Evolutionary conservation across 2,888 invertebrate species (phyloP).

Genomic region (Cataglyphis rosenhaueri): DNA sequence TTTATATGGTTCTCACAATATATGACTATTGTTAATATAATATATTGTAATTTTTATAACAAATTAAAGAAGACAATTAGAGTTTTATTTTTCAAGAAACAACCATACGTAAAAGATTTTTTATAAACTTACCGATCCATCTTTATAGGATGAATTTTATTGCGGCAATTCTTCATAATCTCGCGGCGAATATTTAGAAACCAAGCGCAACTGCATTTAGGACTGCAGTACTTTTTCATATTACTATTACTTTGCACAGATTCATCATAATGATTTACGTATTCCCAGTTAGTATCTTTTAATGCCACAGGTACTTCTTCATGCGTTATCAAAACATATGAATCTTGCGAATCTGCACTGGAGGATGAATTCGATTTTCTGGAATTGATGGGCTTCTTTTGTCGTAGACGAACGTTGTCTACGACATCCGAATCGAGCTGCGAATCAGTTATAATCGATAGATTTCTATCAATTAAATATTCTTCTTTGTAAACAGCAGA

Average conservation of each 20-base stretch:
- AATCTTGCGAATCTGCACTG: slow-evolving; percentile 32
- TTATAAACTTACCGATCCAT: slow-evolving; percentile 71
- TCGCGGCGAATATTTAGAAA: slow-evolving; percentile 73
- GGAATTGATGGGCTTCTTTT: neutral
- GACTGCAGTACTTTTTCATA: slow-evolving; percentile 59
- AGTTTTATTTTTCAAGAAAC: neutral
- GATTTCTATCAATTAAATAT: slow-evolving; percentile 57
- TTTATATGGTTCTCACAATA: neutral
- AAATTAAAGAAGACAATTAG: neutral
- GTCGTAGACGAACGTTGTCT: neutral
- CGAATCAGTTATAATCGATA: slow-evolving; percentile 72
- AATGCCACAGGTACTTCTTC: slow-evolving; percentile 47
- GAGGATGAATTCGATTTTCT: slow-evolving; percentile 33
- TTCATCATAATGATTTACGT: slow-evolving; percentile 53
- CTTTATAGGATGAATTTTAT: slow-evolving; percentile 71
- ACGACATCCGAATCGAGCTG: slow-evolving; percentile 24
- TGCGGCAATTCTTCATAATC: slow-evolving; percentile 72
- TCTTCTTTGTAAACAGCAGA: neutral
- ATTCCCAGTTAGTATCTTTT: slow-evolving; percentile 40
- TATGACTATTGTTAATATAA: neutral
- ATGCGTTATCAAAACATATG: slow-evolving; percentile 43
- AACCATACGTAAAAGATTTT: neutral
- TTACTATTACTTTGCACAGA: slow-evolving; percentile 49
- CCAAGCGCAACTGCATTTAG: slow-evolving; percentile 67
- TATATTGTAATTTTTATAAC: too few relatives aligned